These are phyloP conservation scores for Steatocranus sp. DNA, from an alignment of 2,797 vertebrate genomes.

Conservation along the genomic window DNA sequence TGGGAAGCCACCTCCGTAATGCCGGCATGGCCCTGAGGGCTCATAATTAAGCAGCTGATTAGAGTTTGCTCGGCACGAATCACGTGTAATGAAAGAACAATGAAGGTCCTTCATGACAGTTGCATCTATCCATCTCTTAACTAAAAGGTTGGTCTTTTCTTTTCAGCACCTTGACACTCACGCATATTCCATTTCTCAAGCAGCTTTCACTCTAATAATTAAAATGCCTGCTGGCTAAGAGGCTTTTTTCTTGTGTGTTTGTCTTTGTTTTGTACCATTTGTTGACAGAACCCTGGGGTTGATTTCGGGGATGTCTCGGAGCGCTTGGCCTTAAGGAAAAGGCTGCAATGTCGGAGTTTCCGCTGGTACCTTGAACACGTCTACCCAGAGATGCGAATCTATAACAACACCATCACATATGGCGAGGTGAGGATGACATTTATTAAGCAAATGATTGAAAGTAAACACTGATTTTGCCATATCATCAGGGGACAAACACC, in stretches of 20 bases:
- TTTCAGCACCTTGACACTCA: not conserved
- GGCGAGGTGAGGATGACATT: constrained; percentile 87
- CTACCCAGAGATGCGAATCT: constrained; percentile 97
- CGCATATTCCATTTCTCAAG: not conserved
- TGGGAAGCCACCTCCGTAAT: constrained; percentile 38
- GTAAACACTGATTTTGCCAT: not conserved
- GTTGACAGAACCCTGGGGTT: constrained; percentile 89
- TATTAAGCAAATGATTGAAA: not conserved
- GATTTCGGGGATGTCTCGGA: constrained; percentile 97
- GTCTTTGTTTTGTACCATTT: constrained; percentile 22
- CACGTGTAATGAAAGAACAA: constrained; percentile 70
- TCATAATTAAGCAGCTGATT: constrained; percentile 75
- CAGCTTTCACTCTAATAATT: not conserved
- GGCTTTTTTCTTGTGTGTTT: not conserved
- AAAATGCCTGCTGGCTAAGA: constrained; percentile 1
- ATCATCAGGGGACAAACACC: not conserved
- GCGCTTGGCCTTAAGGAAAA: constrained; percentile 86
- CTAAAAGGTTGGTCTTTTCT: constrained; percentile 20
- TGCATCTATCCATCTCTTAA: constrained; percentile 33
- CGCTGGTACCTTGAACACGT: constrained; percentile 97
- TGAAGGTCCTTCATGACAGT: constrained; percentile 54
- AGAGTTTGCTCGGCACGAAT: constrained; percentile 62
- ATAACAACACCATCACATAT: constrained; percentile 97
- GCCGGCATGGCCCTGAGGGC: constrained; percentile 37
- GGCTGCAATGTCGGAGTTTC: constrained; percentile 92